phyloP scores from a whole-genome alignment of 2,113 vertebrate genomes.

The Carassius carassius region DNA sequence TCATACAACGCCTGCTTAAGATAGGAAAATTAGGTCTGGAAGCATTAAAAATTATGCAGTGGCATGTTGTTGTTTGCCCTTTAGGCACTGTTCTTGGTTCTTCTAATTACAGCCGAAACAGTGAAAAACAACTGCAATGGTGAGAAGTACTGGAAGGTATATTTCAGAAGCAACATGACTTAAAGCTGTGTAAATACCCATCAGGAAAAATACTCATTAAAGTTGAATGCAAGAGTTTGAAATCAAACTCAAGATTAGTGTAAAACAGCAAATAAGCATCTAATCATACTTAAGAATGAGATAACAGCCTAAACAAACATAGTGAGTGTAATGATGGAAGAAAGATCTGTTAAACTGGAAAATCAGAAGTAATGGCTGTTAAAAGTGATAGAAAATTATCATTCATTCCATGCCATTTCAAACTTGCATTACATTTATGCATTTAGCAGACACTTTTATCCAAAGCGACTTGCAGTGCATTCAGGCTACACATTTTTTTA shows the following conservation, averaged over 20 bases:
- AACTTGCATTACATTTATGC: neutral
- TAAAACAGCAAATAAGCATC: conserved; percentile 29
- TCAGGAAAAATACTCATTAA: conserved; percentile 48
- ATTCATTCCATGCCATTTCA: neutral
- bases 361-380: neutral
- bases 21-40: conserved; percentile 26
- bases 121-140: conserved; percentile 31
- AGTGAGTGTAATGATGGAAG: neutral
- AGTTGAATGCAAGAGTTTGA: conserved; percentile 23
- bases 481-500: too few relatives aligned
- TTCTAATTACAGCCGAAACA: conserved; percentile 40
- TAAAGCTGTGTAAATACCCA: conserved; percentile 49
- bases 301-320: neutral
- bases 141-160: conserved; percentile 34
- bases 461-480: too few relatives aligned
- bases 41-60: conserved; percentile 25
- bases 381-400: neutral
- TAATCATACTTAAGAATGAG: neutral
- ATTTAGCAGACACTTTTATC: too few relatives aligned
- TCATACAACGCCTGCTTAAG: conserved; percentile 20
- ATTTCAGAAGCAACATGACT: conserved; percentile 38
- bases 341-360: neutral
- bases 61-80: conserved; percentile 24
- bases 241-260: conserved; percentile 48
- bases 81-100: conserved; percentile 46